Base-by-base conservation (phyloP, 2,888 invertebrate species). In the Phorcus lineatus region DNA sequence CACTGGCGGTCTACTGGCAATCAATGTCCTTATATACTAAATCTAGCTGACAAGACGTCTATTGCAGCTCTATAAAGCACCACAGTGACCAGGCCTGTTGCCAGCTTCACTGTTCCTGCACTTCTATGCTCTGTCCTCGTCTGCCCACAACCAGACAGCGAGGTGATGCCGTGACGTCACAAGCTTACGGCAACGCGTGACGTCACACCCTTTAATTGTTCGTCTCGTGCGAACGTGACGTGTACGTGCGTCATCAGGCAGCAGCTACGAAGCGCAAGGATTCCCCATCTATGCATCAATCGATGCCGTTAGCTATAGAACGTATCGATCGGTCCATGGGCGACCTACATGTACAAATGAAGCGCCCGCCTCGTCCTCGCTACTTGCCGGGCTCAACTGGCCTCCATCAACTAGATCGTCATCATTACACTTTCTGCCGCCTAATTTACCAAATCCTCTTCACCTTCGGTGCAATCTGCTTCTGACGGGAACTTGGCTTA, bases 221-320 rank as follows among this genome's bases (percentile, higher is more conserved):
- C 70, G 70, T 70, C 70, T 70, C 70, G 70, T 70, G 70, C 70
- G 70, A 70, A 70, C 70, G 70, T 70, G 70, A 70, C 70, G 70
- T 70, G 31, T 31, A 70, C 70, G 70, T 70, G 70, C 70, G 70
- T 70, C 70, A 70, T 70, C 70, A 16, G 7, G 36, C 70, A 36
- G 36, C 36, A 36, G 28, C 40, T 40, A 70, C 70, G 70, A 70
- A 70, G 40, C 36, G n/a, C 70, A 31, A 70, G 70, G 70, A 40
- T 31, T 70, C 70, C 70, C 70, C 70, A 40, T 36, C 31, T 40
- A 70, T 19, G 31, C 31, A 31, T 36, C 70, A 70, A 70, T 70
- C 28, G 47, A 31, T 19, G 28, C 62, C 62, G 62, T 22, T 11
- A 70, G 36, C 70, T 70, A n/a, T 70, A 40, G 40, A 17, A 17